Evolutionary conservation across 2,888 invertebrate species (phyloP).

Genomic region (Microctonus brassicae): DNA sequence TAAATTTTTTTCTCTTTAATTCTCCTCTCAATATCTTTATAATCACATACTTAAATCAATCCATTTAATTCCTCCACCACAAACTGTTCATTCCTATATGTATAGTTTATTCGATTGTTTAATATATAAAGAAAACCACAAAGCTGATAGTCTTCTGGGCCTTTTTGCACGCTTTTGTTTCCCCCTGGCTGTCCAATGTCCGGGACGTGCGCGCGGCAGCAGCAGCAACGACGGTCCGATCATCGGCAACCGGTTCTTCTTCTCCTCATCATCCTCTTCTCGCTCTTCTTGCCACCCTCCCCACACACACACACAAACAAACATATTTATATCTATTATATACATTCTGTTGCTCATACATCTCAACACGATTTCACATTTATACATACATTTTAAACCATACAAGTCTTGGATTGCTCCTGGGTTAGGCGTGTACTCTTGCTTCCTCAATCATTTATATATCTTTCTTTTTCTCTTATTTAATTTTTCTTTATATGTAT

Average conservation of each 20-base stretch:
- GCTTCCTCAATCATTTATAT: conserved; percentile 40
- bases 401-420: conserved; percentile 34
- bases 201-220: conserved; percentile 24
- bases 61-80: neutral
- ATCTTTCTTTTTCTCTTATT: neutral
- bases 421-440: conserved; percentile 34
- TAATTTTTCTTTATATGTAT: neutral
- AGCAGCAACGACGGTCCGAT: conserved; percentile 3
- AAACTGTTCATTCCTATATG: neutral
- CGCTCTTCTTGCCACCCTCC: conserved; percentile 17
- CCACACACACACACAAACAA: neutral
- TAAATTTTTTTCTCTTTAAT: too few species aligned
- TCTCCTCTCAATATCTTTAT: neutral
- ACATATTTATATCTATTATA: neutral
- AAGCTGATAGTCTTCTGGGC: neutral
- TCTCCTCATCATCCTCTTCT: conserved; percentile 24
- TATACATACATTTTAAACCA: too few species aligned
- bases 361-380: neutral
- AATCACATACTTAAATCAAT: too few species aligned
- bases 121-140: conserved; percentile 7
- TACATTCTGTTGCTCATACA: neutral
- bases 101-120: conserved; percentile 30
- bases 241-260: conserved; percentile 47
- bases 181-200: conserved; percentile 39
- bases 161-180: conserved; percentile 29